A percentile compares a stretch with the other conserved stretches of the same genome.
phyloP scores from a whole-genome alignment of 2,797 vertebrate species.

The Remorina albescens region DNA sequence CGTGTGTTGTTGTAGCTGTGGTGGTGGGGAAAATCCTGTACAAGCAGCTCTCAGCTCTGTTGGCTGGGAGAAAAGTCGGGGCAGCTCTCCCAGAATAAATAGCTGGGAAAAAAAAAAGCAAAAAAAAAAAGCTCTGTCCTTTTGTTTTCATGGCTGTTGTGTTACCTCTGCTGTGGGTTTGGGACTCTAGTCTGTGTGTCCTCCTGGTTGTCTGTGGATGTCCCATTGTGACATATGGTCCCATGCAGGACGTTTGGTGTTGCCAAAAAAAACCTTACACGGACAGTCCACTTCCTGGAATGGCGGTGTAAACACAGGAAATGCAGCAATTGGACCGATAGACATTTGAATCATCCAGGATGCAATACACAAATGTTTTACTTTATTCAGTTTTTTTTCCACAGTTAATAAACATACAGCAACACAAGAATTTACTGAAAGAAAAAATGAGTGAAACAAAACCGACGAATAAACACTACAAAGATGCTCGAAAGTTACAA shows the following conservation, averaged over 20 bases:
- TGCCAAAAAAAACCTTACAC: constrained; percentile 47
- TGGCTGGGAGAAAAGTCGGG: constrained; percentile 74
- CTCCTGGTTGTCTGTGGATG: constrained; percentile 36
- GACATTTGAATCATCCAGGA: constrained; percentile 10
- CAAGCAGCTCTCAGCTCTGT: constrained; percentile 74
- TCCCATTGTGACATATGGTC: constrained; percentile 38
- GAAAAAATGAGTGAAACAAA: too few relatives aligned
- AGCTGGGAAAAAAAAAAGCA: too few relatives aligned
- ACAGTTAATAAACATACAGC: neutral
- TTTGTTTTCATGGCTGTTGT: constrained; percentile 60
- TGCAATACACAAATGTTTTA: neutral
- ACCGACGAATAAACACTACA: too few relatives aligned
- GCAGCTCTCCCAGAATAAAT: constrained; percentile 71
- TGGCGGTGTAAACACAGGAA: constrained; percentile 43
- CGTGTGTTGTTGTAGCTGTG: constrained; percentile 78
- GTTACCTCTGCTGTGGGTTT: constrained; percentile 51
- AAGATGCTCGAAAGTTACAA: neutral
- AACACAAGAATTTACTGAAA: neutral
- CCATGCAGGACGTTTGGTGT: constrained; percentile 35
- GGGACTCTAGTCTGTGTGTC: constrained; percentile 47
- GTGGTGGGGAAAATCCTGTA: constrained; percentile 76
- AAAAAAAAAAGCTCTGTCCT: constrained; percentile 29
- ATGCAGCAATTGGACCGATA: constrained; percentile 42
- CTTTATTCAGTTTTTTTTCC: neutral
- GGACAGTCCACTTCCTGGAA: constrained; percentile 53